These are phyloP conservation scores for Timandra comae DNA, from an alignment of 2,888 invertebrate species.

Conservation along the genomic window DNA sequence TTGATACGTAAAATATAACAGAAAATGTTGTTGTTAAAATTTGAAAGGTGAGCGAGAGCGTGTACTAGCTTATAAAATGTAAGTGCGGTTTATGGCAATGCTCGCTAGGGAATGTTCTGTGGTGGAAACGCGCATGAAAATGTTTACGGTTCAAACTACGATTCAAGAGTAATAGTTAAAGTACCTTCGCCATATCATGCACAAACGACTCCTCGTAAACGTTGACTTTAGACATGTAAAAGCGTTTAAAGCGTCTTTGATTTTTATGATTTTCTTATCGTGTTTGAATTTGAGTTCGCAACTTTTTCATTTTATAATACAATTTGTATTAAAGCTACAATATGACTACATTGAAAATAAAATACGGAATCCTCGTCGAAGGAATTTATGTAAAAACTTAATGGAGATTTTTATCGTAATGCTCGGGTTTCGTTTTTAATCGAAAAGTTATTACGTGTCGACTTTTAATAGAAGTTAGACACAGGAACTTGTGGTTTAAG, in stretches of 20 bases:
- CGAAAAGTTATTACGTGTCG: constrained; percentile 7
- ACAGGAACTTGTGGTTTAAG: constrained; percentile 32
- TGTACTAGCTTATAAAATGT: constrained; percentile 42
- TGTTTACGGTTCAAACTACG: constrained; percentile 39
- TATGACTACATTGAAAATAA: no score
- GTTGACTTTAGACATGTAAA: constrained; percentile 12
- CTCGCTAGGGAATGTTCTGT: constrained; percentile 38
- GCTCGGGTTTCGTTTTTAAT: constrained; percentile 7
- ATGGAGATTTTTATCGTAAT: background rate
- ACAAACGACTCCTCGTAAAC: constrained; percentile 16
- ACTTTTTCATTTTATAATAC: no score
- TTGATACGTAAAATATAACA: no score
- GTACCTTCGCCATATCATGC: constrained; percentile 33
- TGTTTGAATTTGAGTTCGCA: background rate
- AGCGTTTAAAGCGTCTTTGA: constrained; percentile 7
- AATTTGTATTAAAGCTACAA: no score
- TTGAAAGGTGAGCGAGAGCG: constrained; percentile 28
- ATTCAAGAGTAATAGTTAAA: constrained; percentile 35
- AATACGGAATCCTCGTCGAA: no score
- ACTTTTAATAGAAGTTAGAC: no score
- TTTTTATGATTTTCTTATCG: constrained; percentile 17
- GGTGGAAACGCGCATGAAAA: constrained; percentile 38
- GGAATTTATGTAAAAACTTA: no score
- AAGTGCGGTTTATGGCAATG: constrained; percentile 39
- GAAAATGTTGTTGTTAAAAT: constrained; percentile 22